phyloP scores from a whole-genome alignment of 1,140 invertebrate genomes.

The Panagrolaimus sp. region DNA sequence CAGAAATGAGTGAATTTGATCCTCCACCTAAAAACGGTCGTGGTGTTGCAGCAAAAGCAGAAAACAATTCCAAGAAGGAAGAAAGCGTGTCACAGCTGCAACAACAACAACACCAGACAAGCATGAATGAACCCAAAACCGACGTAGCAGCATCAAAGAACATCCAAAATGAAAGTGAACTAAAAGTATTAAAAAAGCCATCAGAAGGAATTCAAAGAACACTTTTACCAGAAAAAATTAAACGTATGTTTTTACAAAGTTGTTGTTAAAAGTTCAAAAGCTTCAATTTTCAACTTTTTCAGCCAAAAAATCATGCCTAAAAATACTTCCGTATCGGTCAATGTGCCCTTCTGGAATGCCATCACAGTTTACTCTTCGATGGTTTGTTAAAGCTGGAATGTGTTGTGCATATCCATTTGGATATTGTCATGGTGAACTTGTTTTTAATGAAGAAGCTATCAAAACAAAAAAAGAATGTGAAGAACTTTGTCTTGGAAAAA shows the following conservation, averaged over 20 bases:
- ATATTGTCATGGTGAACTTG: slow-evolving; percentile 33
- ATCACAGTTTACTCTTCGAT: slow-evolving; percentile 33
- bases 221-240: not conserved
- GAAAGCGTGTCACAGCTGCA: too few species aligned
- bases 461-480: slow-evolving; percentile 23
- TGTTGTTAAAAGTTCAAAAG: not conserved
- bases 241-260: not conserved
- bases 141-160: not conserved
- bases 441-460: not conserved
- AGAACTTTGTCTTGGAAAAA: slow-evolving; percentile 8
- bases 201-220: not conserved
- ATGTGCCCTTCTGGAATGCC: slow-evolving; percentile 22
- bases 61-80: too few species aligned
- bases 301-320: slow-evolving; percentile 26
- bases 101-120: too few species aligned
- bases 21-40: too few species aligned
- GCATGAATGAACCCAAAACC: too few species aligned
- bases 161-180: not conserved
- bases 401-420: slow-evolving; percentile 37
- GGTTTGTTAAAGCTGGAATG: slow-evolving; percentile 16
- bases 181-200: not conserved
- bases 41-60: too few species aligned
- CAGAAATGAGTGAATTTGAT: not conserved
- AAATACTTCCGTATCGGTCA: slow-evolving; percentile 24
- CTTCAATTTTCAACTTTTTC: not conserved